phyloP scores from a whole-genome alignment of 2,888 invertebrate genomes.

The Shargacucullia verbasci region DNA sequence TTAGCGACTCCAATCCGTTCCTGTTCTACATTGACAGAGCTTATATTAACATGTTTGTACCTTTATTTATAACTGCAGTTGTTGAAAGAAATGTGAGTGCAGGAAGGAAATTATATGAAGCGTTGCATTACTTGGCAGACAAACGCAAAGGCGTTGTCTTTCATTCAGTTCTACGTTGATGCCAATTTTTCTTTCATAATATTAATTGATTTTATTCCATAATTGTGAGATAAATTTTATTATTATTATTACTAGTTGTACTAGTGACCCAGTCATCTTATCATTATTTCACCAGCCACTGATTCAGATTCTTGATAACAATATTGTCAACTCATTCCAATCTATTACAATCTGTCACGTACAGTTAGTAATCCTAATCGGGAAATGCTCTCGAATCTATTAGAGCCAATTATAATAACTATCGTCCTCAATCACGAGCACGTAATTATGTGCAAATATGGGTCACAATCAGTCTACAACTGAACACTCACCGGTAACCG shows the following conservation, averaged over 20 bases:
- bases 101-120: constrained; percentile 2
- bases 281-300: constrained; percentile 14
- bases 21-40: not conserved
- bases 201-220: not conserved
- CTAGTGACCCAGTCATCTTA: constrained; percentile 22
- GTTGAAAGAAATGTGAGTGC: constrained; percentile 1
- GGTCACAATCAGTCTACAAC: constrained; percentile 37
- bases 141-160: not conserved
- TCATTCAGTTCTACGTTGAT: not conserved
- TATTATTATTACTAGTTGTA: not conserved
- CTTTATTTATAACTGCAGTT: not conserved
- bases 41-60: constrained; percentile 2
- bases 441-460: constrained; percentile 44
- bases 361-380: constrained; percentile 25
- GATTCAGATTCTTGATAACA: constrained; percentile 7
- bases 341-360: constrained; percentile 3
- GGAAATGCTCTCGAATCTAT: constrained; percentile 47
- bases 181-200: not conserved
- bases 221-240: not conserved
- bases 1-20: constrained; percentile 9
- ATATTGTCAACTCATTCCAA: constrained; percentile 5
- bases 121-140: constrained; percentile 4
- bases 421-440: constrained; percentile 33
- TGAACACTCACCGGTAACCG: constrained; percentile 5
- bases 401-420: constrained; percentile 36